Evolutionary conservation across 2,797 vertebrate genomes (phyloP).

Genomic region (Podarcis siculus): DNA sequence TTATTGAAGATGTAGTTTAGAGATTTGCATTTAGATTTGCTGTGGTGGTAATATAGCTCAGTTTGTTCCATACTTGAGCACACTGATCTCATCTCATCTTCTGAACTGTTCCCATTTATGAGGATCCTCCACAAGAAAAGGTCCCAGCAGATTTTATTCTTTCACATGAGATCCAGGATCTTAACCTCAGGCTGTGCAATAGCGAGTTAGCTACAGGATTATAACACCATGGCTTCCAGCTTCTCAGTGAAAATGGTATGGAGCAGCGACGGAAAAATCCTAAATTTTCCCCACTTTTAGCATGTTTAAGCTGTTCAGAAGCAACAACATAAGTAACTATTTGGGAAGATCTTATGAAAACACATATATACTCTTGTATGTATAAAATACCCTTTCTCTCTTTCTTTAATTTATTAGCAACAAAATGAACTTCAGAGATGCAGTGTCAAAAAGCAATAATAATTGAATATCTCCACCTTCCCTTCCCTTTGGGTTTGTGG

Average conservation of each 20-base stretch:
- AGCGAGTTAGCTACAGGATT: background rate
- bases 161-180: background rate
- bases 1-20: slow-evolving; percentile 41
- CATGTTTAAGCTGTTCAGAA: slow-evolving; percentile 23
- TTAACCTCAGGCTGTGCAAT: background rate
- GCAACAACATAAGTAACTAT: background rate
- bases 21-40: slow-evolving; percentile 51
- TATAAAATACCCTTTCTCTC: slow-evolving; percentile 19
- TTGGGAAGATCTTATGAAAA: slow-evolving; percentile 22
- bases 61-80: background rate
- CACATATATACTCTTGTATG: slow-evolving; percentile 16
- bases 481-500: background rate
- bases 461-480: slow-evolving; percentile 16
- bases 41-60: background rate
- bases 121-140: background rate
- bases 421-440: slow-evolving; percentile 15
- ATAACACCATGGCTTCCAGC: no score
- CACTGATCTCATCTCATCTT: background rate
- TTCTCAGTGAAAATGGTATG: background rate
- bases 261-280: background rate
- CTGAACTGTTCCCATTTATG: background rate
- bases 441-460: slow-evolving; percentile 24
- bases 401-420: slow-evolving; percentile 5
- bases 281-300: background rate
- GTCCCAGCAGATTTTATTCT: background rate